Evolutionary conservation across 2,113 vertebrate genomes (phyloP).

Genomic region (Microcebus murinus): DNA sequence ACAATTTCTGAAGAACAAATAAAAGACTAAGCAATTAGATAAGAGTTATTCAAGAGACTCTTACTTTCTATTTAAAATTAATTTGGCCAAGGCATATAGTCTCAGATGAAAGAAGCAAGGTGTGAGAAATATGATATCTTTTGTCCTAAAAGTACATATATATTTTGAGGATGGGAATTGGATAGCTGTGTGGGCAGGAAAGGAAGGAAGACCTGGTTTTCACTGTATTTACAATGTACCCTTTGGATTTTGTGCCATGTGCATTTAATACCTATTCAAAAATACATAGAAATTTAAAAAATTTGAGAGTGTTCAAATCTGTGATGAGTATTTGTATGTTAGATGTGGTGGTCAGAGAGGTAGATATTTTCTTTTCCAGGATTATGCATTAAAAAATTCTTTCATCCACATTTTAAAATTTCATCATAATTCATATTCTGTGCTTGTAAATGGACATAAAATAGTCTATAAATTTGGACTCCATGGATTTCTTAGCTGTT

Average conservation of each 20-base stretch:
- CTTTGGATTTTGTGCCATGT: not conserved
- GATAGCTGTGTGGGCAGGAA: not conserved
- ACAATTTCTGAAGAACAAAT: not conserved
- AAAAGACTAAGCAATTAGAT: not conserved
- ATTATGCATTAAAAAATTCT: not conserved
- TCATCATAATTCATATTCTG: not conserved
- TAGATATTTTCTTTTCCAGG: not conserved
- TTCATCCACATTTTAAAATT: not conserved
- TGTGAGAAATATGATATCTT: not conserved
- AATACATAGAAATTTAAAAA: not conserved
- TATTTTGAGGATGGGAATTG: not conserved
- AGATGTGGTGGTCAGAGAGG: not conserved
- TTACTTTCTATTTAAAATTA: constrained; percentile 22
- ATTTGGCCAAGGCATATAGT: not conserved
- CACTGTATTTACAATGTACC: not conserved
- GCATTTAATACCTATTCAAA: not conserved
- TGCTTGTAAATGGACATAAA: not conserved
- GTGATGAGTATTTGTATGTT: not conserved
- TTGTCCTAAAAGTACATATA: not conserved
- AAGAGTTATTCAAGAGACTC: not conserved
- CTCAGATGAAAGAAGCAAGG: constrained; percentile 4
- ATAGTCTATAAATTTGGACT: not conserved
- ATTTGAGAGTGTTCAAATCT: not conserved
- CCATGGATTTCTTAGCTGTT: not conserved
- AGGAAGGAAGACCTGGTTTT: not conserved